phyloP scores from a whole-genome alignment of 2,888 invertebrate genomes.

The Lycocerus yunnanus region DNA sequence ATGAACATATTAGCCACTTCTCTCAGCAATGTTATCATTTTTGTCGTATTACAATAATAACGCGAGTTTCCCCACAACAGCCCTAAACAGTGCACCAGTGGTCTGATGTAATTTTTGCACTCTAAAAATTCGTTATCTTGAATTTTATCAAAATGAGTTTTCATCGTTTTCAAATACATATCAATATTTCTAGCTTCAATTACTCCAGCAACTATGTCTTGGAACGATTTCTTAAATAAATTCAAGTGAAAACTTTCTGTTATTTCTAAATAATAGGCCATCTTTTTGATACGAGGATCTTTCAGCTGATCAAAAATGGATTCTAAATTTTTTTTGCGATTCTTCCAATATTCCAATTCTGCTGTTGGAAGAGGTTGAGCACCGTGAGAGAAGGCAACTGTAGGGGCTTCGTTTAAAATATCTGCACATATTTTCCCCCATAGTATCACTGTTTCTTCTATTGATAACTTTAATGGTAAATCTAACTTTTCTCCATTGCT shows the following conservation, averaged over 20 bases:
- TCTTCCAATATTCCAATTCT: slow-evolving; percentile 82
- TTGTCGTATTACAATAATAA: slow-evolving; percentile 55
- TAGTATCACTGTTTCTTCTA: slow-evolving; percentile 85
- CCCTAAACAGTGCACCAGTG: slow-evolving; percentile 79
- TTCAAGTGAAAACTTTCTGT: slow-evolving; percentile 79
- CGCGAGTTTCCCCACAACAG: slow-evolving; percentile 85
- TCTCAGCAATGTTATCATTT: slow-evolving; percentile 73
- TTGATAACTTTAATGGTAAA: slow-evolving; percentile 74
- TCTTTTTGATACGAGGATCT: slow-evolving; percentile 81
- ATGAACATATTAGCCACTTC: slow-evolving; percentile 84
- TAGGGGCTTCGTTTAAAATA: slow-evolving; percentile 76
- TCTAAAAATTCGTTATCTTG: slow-evolving; percentile 72
- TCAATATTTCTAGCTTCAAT: slow-evolving; percentile 85
- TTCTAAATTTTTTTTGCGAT: slow-evolving; percentile 78
- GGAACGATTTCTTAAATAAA: slow-evolving; percentile 77
- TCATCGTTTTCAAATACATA: slow-evolving; percentile 75
- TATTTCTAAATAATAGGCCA: slow-evolving; percentile 72
- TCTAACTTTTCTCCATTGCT: slow-evolving; percentile 65
- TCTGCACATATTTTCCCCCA: slow-evolving; percentile 76
- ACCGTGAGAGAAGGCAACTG: slow-evolving; percentile 69
- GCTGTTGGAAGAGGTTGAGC: slow-evolving; percentile 71
- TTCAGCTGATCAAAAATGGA: slow-evolving; percentile 85
- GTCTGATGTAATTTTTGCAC: slow-evolving; percentile 62
- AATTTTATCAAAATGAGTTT: slow-evolving; percentile 70
- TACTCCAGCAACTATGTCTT: slow-evolving; percentile 77